Evolutionary conservation across 2,797 vertebrate genomes (phyloP), one percentile per base, ranked within the genome.

Genomic region (Acanthopagrus latus): DNA sequence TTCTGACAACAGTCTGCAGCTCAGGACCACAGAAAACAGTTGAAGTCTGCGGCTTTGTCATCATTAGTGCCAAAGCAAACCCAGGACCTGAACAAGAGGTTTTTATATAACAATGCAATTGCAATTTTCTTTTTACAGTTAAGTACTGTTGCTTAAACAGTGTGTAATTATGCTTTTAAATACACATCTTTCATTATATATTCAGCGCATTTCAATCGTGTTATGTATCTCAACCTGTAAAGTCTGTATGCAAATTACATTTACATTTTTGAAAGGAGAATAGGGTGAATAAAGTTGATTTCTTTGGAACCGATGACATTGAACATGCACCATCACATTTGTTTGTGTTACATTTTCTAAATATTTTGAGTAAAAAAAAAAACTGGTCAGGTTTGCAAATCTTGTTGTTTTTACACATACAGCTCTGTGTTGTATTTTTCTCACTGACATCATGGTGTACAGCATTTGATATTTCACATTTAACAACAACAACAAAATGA

Each of bases 1-100:
- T 86, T 89, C 84, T 90, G 93, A 94, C 93, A 92, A 85, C 51
- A 82, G 81, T 88, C 84, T 63, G 64, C 80, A 78, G 83, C 84
- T 83, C 80, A 84, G 87, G 70, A 82, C 46, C 83, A 83, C 69
- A 86, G 79, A 87, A 87, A 86, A 80, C 38, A 70, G 59, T 54
- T 23, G 78, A 74, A 80, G 73, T 48, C 67, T 68, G 72, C 76
- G 69, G 76, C 84, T 88, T 74, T 81, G 81, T 82, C 80, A 59
- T 73, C 70, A 72, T 83, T 80, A 74, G 71, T 60, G 59, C 74
- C 55, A 27, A 59, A 63, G 64, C 51, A 6, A 70, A 63, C 62
- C 29, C 2, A 9, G 25, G 46, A 41, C 27, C 21, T 65, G 29
- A 71, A 69, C 43, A 66, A 27, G 23, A 27, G 27, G 17, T 9